Percentiles rank a stretch among this genome's conserved stretches.
Conservation (phyloP, 2,113 vertebrate species). For the Acrocephalus kingi region DNA sequence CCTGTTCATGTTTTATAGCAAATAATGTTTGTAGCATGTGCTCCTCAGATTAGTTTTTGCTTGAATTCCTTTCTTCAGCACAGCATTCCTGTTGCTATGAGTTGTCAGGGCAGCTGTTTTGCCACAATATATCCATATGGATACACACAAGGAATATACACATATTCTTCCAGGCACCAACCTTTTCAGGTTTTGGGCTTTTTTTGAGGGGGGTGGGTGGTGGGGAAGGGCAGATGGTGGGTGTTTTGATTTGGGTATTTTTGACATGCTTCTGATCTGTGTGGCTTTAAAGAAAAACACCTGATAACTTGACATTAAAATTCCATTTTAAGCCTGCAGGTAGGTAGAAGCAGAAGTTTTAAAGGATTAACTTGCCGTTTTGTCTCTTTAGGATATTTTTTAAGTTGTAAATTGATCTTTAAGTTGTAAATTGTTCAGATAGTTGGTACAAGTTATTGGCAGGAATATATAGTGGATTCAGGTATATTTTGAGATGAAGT, state of each 20-base stretch:
- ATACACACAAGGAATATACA: neutral
- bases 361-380: neutral
- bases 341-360: neutral
- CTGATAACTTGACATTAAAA: neutral
- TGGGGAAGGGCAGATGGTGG: neutral
- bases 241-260: neutral
- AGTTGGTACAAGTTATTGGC: neutral
- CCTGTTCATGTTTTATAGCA: neutral
- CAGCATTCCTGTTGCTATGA: neutral
- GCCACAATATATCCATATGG: neutral
- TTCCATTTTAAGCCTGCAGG: neutral
- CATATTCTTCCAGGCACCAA: neutral
- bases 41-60: neutral
- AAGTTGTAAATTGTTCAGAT: neutral
- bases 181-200: neutral
- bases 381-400: neutral
- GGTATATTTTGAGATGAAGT: neutral
- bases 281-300: neutral
- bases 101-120: neutral
- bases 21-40: neutral
- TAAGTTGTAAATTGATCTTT: neutral
- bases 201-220: fast-evolving
- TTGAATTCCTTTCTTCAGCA: neutral
- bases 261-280: neutral
- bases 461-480: neutral